Evolutionary conservation across 2,113 vertebrate genomes (phyloP).

Genomic region (Nothocercus julius): DNA sequence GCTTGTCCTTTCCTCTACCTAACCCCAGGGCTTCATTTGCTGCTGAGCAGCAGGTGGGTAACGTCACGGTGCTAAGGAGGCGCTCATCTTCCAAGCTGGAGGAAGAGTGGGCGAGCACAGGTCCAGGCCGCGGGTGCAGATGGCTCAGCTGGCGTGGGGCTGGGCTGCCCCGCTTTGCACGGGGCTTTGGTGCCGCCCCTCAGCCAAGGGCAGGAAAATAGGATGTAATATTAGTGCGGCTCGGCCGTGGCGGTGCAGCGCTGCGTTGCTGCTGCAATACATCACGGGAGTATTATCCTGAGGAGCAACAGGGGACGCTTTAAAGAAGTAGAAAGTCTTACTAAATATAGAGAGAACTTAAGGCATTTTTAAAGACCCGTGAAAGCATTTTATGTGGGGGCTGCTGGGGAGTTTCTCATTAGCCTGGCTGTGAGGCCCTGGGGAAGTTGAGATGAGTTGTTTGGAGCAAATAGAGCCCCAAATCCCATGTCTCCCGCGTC

Average conservation of each 20-base stretch:
- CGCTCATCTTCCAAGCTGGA: not conserved
- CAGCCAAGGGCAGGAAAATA: not conserved
- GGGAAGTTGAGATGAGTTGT: constrained; percentile 70
- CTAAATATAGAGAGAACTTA: constrained; percentile 78
- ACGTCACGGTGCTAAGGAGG: not conserved
- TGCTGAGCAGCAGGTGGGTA: not conserved
- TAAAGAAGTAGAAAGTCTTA: constrained; percentile 73
- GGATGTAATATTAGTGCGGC: not conserved
- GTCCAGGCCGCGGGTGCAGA: no score
- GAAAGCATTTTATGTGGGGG: constrained; percentile 71
- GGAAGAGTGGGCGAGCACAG: not conserved
- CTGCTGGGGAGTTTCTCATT: constrained; percentile 78
- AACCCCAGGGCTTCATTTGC: not conserved
- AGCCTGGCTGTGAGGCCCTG: constrained; percentile 58
- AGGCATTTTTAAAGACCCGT: constrained; percentile 79
- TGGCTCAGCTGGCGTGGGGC: not conserved
- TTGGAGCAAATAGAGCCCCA: constrained; percentile 65
- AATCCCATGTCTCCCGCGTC: constrained; percentile 46
- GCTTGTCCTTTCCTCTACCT: not conserved
- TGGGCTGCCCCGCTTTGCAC: not conserved
- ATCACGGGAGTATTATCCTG: constrained; percentile 45
- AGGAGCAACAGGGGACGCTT: constrained; percentile 68
- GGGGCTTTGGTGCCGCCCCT: not conserved
- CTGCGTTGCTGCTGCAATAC: constrained; percentile 43
- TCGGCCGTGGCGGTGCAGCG: not conserved